phyloP scores from a whole-genome alignment of 2,888 invertebrate genomes.

The Campoplex capitator region DNA sequence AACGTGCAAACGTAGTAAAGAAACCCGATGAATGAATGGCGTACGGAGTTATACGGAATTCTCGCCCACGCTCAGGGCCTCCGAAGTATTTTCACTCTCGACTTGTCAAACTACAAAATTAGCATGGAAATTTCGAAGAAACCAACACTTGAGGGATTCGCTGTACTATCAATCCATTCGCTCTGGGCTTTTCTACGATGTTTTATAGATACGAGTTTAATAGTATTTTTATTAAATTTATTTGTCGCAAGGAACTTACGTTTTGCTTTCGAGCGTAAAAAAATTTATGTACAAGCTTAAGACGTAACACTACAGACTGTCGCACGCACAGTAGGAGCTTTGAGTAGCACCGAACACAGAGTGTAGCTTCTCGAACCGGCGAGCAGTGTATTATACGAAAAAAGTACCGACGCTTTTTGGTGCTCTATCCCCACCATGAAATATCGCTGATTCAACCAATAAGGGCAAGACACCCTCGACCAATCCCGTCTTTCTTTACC shows the following conservation, averaged over 20 bases:
- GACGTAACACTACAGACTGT: slow-evolving; percentile 75
- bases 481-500: slow-evolving; percentile 91
- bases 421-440: slow-evolving; percentile 74
- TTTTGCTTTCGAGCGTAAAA: slow-evolving; percentile 68
- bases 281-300: slow-evolving; percentile 80
- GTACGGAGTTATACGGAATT: slow-evolving; percentile 36
- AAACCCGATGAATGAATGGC: slow-evolving; percentile 17
- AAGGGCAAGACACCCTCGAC: slow-evolving; percentile 84
- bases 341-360: slow-evolving; percentile 82
- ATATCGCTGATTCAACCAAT: slow-evolving; percentile 77
- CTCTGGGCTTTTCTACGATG: slow-evolving; percentile 6
- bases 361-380: slow-evolving; percentile 80
- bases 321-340: slow-evolving; percentile 75
- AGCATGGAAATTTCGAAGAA: not conserved
- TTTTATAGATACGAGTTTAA: slow-evolving; percentile 71
- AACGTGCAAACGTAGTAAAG: slow-evolving; percentile 5
- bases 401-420: slow-evolving; percentile 72
- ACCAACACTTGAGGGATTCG: slow-evolving; percentile 17
- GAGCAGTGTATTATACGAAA: slow-evolving; percentile 82
- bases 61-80: slow-evolving; percentile 69
- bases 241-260: slow-evolving; percentile 67
- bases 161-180: slow-evolving; percentile 33
- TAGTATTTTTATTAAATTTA: slow-evolving; percentile 66
- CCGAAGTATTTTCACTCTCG: slow-evolving; percentile 30
- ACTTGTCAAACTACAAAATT: slow-evolving; percentile 17